Conservation (phyloP, 2,888 invertebrate genomes). For the Disparrhopalites patrizii region DNA sequence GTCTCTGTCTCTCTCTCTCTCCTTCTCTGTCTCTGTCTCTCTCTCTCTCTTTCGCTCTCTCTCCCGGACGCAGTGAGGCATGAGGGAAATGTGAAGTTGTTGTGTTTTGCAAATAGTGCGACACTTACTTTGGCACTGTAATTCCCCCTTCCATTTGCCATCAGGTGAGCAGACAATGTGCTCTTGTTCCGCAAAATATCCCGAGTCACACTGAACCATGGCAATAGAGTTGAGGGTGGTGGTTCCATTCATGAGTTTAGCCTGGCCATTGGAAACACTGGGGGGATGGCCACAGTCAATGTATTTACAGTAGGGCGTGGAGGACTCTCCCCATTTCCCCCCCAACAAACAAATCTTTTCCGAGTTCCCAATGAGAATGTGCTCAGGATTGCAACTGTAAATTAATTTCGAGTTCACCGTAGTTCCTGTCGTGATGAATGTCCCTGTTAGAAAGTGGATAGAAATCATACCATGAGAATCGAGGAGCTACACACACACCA, state of each 20-base stretch:
- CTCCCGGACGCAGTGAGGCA: no score
- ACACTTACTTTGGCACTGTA: conserved; percentile 25
- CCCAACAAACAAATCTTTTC: conserved; percentile 70
- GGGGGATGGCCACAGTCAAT: conserved; percentile 82
- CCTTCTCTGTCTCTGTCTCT: no score
- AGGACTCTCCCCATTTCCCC: conserved; percentile 72
- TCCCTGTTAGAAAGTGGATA: no score
- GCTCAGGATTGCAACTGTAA: conserved; percentile 77
- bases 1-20: no score
- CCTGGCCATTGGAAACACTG: conserved; percentile 71
- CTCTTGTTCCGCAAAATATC: conserved; percentile 27
- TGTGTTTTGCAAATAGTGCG: background rate
- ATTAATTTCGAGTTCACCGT: conserved; percentile 75
- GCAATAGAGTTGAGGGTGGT: conserved; percentile 76
- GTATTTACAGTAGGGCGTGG: conserved; percentile 72
- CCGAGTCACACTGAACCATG: conserved; percentile 70
- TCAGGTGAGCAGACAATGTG: conserved; percentile 25
- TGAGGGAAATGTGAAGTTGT: background rate
- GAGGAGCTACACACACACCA: background rate
- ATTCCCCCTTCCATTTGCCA: conserved; percentile 28
- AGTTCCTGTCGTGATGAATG: conserved; percentile 66
- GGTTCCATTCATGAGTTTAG: conserved; percentile 70
- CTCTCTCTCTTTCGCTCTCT: no score
- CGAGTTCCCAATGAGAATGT: conserved; percentile 75
- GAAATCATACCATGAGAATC: no score